Percentiles rank a stretch among this genome's conserved stretches.
Evolutionary conservation across 2,797 vertebrate genomes (phyloP).

Genomic region (Sphenodon punctatus): DNA sequence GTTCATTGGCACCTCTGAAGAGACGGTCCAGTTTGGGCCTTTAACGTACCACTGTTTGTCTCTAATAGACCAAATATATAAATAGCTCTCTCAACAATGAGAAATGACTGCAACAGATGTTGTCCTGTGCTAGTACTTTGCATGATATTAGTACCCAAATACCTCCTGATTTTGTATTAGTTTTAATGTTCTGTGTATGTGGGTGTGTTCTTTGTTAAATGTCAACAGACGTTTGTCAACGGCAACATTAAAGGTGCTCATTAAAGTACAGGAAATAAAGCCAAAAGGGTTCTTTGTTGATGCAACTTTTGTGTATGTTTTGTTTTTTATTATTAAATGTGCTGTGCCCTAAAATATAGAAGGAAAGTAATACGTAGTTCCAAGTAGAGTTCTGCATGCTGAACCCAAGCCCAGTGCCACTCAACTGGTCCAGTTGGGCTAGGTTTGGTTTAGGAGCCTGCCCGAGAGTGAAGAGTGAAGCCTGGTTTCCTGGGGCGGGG

Average conservation of each 20-base stretch:
- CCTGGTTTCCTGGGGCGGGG: too few relatives aligned
- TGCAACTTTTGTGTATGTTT: not conserved
- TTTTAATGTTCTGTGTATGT: not conserved
- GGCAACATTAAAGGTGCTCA: not conserved
- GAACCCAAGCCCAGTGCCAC: too few relatives aligned
- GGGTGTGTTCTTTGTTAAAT: not conserved
- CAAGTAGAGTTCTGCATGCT: too few relatives aligned
- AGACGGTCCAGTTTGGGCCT: not conserved
- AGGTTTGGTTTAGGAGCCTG: too few relatives aligned
- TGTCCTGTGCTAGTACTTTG: conserved; percentile 35
- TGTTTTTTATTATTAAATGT: not conserved
- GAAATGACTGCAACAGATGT: conserved; percentile 59
- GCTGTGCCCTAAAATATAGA: not conserved
- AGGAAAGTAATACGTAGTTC: too few relatives aligned
- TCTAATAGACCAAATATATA: conserved; percentile 12
- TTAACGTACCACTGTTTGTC: conserved; percentile 17
- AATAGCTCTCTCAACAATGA: conserved; percentile 37
- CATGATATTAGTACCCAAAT: not conserved
- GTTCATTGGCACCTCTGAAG: conserved; percentile 10
- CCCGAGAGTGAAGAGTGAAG: too few relatives aligned
- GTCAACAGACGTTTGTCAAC: not conserved
- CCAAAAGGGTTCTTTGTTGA: not conserved
- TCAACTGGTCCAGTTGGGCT: too few relatives aligned
- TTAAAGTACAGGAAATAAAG: not conserved
- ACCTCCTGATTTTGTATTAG: not conserved